Evolutionary conservation across 2,797 vertebrate genomes (phyloP), one percentile per base, ranked within the genome.

Genomic region (Linurgus olivaceus): DNA sequence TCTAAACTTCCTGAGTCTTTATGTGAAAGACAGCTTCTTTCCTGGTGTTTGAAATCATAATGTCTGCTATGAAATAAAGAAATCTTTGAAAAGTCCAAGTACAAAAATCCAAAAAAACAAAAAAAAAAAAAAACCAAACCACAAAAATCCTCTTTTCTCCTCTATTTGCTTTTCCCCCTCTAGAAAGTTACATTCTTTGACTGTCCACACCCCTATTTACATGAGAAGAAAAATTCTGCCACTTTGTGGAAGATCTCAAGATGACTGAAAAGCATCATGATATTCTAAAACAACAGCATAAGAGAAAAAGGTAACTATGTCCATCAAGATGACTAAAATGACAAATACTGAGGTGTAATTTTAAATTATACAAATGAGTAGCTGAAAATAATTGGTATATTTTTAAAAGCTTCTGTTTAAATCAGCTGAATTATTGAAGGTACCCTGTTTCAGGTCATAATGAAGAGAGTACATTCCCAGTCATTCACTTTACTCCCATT

Each of bases 181-280:
- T 94, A 97, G 96, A 97, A 96, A 96, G 96, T 96, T 96, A 96
- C 96, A 96, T 96, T 96, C 93, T 97, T 97, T 97, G 96, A 97
- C 96, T 97, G 96, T 97, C 91, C 96, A 96, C 91, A 96, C 91
- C 88, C 63, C 90, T 96, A 92, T 95, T 95, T 97, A 96, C 73
- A 94, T 91, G 92, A 91, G 96, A 97, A 97, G 96, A 94, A 96
- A 96, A 85, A 94, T 55, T 96, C 81, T 96, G 82, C 82, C 94
- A 96, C 87, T 96, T 95, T 96, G 57, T 96, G 89, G 96, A 97
- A 94, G 96, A 97, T 94, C 66, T 95, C 96, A 88, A 91, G 96
- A 96, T 97, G 96, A 73, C 87, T 96, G 93, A 93, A 96, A 96
- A 94, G 93, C 95, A 91, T 83, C 96, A 94, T 91, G 96, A 94